A percentile compares a stretch with the other conserved stretches of the same genome.
Conservation (phyloP, 2,797 vertebrate genomes). For the Rhynchonycteris naso region DNA sequence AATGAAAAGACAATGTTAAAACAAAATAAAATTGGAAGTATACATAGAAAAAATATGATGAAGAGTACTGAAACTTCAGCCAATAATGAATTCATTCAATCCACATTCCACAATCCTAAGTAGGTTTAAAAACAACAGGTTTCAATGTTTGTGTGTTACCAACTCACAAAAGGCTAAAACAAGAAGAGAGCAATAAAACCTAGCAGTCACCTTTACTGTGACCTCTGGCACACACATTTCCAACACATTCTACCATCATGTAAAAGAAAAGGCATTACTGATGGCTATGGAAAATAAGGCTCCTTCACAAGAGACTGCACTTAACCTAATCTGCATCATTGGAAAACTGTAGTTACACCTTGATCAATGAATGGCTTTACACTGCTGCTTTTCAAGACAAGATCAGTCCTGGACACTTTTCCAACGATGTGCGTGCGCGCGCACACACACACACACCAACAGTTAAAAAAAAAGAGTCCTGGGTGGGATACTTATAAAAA, state of each 20-base stretch:
- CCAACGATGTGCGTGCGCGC: not conserved
- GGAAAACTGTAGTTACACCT: conserved; percentile 62
- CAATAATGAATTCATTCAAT: conserved; percentile 22
- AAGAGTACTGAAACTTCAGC: not conserved
- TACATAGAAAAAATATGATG: conserved; percentile 23
- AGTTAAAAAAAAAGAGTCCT: conserved; percentile 37
- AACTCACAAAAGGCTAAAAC: conserved; percentile 61
- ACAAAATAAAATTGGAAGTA: conserved; percentile 9
- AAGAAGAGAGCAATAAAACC: conserved; percentile 26
- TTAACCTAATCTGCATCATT: conserved; percentile 29
- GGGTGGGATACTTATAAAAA: conserved; percentile 13
- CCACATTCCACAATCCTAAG: conserved; percentile 32
- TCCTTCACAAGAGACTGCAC: conserved; percentile 54
- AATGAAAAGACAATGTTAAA: conserved; percentile 41
- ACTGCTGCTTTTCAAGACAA: conserved; percentile 65
- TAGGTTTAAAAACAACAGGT: conserved; percentile 47
- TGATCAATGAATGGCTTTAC: conserved; percentile 37
- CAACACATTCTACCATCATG: not conserved
- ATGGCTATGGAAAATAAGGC: conserved; percentile 66
- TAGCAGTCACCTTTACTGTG: not conserved
- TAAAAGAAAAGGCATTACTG: conserved; percentile 33
- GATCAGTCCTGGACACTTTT: conserved; percentile 5
- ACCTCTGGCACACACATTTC: not conserved
- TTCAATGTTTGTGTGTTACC: conserved; percentile 21
- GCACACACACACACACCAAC: not conserved